Evolutionary conservation across 2,113 vertebrate species (phyloP), one percentile per base, ranked within the genome.

Genomic region (Neomonachus schauinslandi): DNA sequence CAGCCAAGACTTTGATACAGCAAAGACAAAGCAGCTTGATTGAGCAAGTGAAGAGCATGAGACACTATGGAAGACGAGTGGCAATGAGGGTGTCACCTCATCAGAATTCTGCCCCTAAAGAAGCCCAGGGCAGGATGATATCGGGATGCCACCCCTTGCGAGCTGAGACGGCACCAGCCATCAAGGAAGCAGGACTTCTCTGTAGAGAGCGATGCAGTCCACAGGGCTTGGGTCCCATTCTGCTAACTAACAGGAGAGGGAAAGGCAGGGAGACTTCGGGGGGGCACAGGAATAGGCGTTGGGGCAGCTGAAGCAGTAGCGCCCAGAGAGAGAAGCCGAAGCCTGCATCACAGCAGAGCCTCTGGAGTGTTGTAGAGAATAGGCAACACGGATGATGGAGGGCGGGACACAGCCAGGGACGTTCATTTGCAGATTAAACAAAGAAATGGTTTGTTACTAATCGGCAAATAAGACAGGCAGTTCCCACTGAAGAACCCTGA

Each of bases 241-340:
- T 72, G 36, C 67, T 87, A 69, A 42, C 69, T 36, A 7, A 69
- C 59, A 21, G 67, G 24, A 36, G 61, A 71, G 3, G 31, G 67
- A 9, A 61, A 57, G 63, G 18, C 65, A 31, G 26, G 7, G 6
- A 79, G 83, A 65, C 33, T 65, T 39, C 7, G 33, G 24, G 21
- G 21, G 26, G 19, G 28, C 6, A 3, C 10, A 22, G 69, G 53
- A 33, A 71, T 63, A 92, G 55, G 63, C 11, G 4, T 8, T 2
- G 28, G 63, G 74, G 28, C 1, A 0, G 21, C 11, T 18, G 10
- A 22, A 79, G 74, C 55, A 63, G 24, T 36, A 51, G 6, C 80
- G 36, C n/a, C 36, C 28, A 77, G 71, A 97, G 79, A 96, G 53
- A 74, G 76, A 96, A 4, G 4, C 90, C 80, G 42, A 31, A 49